A percentile compares a stretch with the other conserved stretches of the same genome.
These are phyloP conservation scores for Mohoua ochrocephala DNA, from an alignment of 2,113 vertebrate genomes.

Conservation along the genomic window DNA sequence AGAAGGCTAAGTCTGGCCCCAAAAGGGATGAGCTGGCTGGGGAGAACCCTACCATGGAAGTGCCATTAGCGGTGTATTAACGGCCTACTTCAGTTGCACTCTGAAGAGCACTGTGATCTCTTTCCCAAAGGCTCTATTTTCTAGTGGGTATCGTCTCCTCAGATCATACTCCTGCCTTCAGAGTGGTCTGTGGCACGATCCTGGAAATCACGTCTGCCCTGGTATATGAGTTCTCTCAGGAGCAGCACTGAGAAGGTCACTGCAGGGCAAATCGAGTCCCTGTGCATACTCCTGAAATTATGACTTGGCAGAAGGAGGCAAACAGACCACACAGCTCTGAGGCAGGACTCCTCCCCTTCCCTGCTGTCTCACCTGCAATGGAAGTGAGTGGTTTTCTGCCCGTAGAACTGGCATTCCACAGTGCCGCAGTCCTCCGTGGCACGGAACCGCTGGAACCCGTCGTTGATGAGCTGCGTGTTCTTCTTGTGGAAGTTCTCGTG, in stretches of 20 bases:
- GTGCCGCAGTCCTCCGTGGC: slow-evolving; percentile 97
- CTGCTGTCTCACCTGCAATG: slow-evolving; percentile 88
- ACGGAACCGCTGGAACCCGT: slow-evolving; percentile 97
- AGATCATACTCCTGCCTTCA: neutral
- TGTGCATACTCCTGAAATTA: neutral
- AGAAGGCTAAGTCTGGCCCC: neutral
- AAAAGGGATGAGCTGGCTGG: neutral
- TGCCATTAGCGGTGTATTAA: neutral
- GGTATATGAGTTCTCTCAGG: neutral
- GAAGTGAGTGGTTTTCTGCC: slow-evolving; percentile 99
- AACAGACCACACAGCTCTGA: neutral
- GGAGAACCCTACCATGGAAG: neutral
- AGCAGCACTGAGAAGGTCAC: neutral
- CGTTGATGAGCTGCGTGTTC: slow-evolving; percentile 97
- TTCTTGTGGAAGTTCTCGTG: slow-evolving; percentile 99
- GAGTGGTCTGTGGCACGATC: neutral
- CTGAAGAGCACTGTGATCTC: neutral
- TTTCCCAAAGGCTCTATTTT: neutral
- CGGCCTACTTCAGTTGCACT: neutral
- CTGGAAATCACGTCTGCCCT: neutral
- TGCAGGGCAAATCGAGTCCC: neutral
- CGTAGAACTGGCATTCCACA: slow-evolving; percentile 93
- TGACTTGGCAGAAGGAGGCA: neutral
- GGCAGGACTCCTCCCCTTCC: neutral
- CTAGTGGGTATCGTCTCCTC: neutral